Percentiles rank a stretch among this genome's conserved stretches.
These are phyloP conservation scores for Geotrupes spiniger DNA, from an alignment of 2,888 invertebrate species.

Conservation along the genomic window DNA sequence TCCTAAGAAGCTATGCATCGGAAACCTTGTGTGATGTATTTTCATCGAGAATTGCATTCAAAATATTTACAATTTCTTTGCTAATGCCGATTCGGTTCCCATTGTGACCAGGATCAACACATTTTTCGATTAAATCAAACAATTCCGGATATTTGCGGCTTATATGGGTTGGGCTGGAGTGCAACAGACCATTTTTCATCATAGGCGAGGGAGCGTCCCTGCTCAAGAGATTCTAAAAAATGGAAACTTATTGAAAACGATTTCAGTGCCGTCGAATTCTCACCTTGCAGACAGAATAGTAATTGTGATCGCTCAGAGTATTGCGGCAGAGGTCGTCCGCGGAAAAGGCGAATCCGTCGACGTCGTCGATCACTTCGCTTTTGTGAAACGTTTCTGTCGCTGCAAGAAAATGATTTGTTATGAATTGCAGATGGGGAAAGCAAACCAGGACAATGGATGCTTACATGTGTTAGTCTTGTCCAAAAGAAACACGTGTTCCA, in stretches of 20 bases:
- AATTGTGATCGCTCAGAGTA: slow-evolving; percentile 78
- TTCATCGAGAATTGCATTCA: slow-evolving; percentile 17
- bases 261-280: no score
- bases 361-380: slow-evolving; percentile 50
- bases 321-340: slow-evolving; percentile 69
- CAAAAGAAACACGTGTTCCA: slow-evolving; percentile 78
- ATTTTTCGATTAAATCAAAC: slow-evolving; percentile 39
- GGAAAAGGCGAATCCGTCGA: slow-evolving; percentile 68
- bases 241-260: no score
- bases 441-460: no score
- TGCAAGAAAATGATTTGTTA: no score
- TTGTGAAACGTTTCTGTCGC: slow-evolving; percentile 37
- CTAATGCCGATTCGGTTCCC: slow-evolving; percentile 38
- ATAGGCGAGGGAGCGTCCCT: slow-evolving; percentile 47
- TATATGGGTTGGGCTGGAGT: slow-evolving; percentile 41
- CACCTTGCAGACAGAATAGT: slow-evolving; percentile 72
- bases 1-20: no score
- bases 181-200: slow-evolving; percentile 46
- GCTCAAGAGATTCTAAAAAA: slow-evolving; percentile 44
- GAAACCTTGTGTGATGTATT: no score
- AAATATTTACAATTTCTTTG: slow-evolving; percentile 25
- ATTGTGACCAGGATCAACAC: slow-evolving; percentile 35
- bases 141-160: slow-evolving; percentile 31
- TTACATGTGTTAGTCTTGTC: slow-evolving; percentile 53
- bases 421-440: background rate